A percentile compares a stretch with the other conserved stretches of the same genome.
These are phyloP conservation scores for Trichomalopsis sarcophagae DNA, from an alignment of 1,140 invertebrate species.

Conservation along the genomic window DNA sequence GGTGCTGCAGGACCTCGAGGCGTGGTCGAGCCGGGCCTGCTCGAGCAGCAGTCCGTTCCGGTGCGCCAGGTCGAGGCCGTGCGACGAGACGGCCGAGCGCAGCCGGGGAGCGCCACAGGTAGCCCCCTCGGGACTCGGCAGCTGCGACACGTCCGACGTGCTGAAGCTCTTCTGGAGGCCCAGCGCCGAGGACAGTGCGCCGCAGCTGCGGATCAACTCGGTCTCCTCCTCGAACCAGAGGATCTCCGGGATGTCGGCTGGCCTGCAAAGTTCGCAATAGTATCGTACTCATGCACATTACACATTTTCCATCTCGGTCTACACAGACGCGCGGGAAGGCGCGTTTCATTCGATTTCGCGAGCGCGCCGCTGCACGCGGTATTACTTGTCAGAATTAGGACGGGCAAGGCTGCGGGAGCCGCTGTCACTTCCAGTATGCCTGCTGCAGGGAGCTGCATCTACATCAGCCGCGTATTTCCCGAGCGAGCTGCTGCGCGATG, in stretches of 20 bases:
- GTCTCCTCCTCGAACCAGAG: conserved; percentile 85
- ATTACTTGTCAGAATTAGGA: too few species aligned
- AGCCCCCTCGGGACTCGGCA: conserved; percentile 72
- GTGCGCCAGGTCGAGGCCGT: conserved; percentile 80
- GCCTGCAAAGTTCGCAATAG: conserved; percentile 63
- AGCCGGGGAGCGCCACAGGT: conserved; percentile 56
- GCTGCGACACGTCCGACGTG: conserved; percentile 83
- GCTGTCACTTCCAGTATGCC: too few species aligned
- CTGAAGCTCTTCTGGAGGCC: conserved; percentile 89
- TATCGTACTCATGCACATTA: too few species aligned
- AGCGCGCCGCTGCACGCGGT: too few species aligned
- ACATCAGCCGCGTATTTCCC: too few species aligned
- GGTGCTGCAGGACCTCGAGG: conserved; percentile 88
- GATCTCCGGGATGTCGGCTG: conserved; percentile 79
- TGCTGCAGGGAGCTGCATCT: too few species aligned
- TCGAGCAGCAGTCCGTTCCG: conserved; percentile 77
- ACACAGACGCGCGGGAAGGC: too few species aligned
- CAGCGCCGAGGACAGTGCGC: conserved; percentile 84
- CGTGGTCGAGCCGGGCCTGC: conserved; percentile 79
- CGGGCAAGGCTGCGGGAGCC: too few species aligned
- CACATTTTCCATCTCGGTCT: too few species aligned
- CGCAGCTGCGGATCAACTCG: conserved; percentile 86
- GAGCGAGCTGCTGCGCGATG: too few species aligned
- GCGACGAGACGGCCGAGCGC: conserved; percentile 79
- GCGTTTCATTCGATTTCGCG: too few species aligned